Percentiles rank a stretch among this genome's conserved stretches.
Evolutionary conservation across 2,888 invertebrate species (phyloP).

Genomic region (Opisthograptis luteolata): DNA sequence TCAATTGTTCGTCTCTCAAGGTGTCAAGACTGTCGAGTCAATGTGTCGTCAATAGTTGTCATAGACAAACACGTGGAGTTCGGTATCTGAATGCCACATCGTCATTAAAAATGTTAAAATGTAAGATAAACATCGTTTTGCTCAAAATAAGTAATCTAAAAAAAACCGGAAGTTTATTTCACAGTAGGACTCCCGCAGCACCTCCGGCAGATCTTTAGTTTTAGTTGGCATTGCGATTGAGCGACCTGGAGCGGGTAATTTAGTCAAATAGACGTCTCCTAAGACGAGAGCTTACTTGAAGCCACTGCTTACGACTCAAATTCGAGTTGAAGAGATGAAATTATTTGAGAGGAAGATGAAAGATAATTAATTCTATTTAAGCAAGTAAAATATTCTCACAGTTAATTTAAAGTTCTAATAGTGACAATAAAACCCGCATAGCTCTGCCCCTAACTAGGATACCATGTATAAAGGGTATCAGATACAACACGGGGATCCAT

Average conservation of each 20-base stretch:
- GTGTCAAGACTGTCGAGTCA: too few species aligned
- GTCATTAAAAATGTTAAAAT: too few species aligned
- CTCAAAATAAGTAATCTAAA: neutral
- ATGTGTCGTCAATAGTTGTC: too few species aligned
- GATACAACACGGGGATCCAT: too few species aligned
- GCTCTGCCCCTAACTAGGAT: too few species aligned
- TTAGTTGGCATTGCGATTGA: slow-evolving; percentile 34
- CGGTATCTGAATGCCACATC: too few species aligned
- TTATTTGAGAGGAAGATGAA: slow-evolving; percentile 25
- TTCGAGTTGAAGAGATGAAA: slow-evolving; percentile 29
- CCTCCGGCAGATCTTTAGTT: slow-evolving; percentile 33
- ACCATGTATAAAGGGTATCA: too few species aligned
- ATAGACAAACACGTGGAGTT: too few species aligned
- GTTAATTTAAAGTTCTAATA: too few species aligned
- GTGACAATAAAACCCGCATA: too few species aligned
- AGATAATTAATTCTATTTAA: slow-evolving; percentile 13
- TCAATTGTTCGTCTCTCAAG: too few species aligned
- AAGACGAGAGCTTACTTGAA: slow-evolving; percentile 31
- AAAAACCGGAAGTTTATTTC: slow-evolving; percentile 9
- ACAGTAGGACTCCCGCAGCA: slow-evolving; percentile 17
- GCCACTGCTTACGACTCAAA: slow-evolving; percentile 25
- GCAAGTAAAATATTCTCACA: slow-evolving; percentile 7
- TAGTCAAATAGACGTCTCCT: slow-evolving; percentile 45
- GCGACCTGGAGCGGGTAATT: slow-evolving; percentile 42
- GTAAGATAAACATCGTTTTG: neutral